Base-by-base conservation (phyloP, 2,797 vertebrate species). In the Lagorchestes hirsutus region DNA sequence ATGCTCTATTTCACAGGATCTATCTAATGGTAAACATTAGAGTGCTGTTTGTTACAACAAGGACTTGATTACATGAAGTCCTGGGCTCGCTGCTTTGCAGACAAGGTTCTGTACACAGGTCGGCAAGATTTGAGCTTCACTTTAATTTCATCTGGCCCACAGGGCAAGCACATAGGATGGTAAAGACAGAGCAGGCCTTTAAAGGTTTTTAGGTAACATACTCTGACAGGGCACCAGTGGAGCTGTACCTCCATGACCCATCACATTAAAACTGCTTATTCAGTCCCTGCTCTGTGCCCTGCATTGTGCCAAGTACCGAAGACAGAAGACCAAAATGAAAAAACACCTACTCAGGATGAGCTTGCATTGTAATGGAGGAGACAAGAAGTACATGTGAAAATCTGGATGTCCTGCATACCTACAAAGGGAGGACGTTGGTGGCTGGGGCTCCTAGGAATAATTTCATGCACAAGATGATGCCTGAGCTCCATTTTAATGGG, bases 71-170 rank as follows among this genome's bases (percentile, higher is more conserved):
- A n/a, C 1, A 0, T 62, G 9, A 22, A 74, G 22, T 27, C 40
- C 9, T 24, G 40, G 40, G 4, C 40, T 46, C 4, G n/a, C 4
- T 14, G 54, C 74, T 55, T 93, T 91, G 3, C 27, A 5, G 52
- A 92, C 40, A 3, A 46, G 18, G 0, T 1, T 1, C 0, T 0
- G 0, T 9, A 40, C 5, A 0, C 0, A 74, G 50, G 3, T 29
- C n/a, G 34, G 27, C 31, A 5, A 22, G 67, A 1, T 59, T 14
- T 90, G n/a, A 54, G 55, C 87, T 16, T 93, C 16, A 0, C 55
- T 50, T 14, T 91, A 9, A 40, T 92, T 92, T 57, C 93, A 94
- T 50, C 93, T 52, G 28, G 62, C 55, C 34, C 50, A 4, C 6
- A 3, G 46, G 87, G 58, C 34, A 91, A 62, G 74, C 16, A 24